Evolutionary conservation across 2,888 invertebrate genomes (phyloP), one percentile per base, ranked within the genome.

Genomic region (Leucania comma): DNA sequence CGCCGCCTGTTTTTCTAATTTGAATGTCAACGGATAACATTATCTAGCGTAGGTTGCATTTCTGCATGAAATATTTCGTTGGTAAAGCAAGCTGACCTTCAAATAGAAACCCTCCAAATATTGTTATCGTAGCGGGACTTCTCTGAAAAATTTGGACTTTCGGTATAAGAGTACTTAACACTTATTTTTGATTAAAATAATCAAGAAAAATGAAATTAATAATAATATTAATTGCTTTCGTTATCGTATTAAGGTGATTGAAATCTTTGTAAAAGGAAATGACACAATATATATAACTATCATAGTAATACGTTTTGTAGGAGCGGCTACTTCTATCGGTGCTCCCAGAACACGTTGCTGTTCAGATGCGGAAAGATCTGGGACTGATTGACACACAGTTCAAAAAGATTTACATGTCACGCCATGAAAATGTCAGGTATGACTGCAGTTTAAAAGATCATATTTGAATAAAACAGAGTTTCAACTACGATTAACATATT

Each of bases 391-490:
- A 98, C 89, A 99, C 98, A 3, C 99, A 99, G 92, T 99, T 99
- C 93, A 99, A 99, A 95, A 99, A 99, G 95, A 99, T 99, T 90
- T 99, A 99, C 93, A 99, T 99, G 99, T 99, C 98, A 84, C 96
- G 99, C 26, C 99, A 99, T 92, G 99, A 99, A 94, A 99, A 99
- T 93, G 99, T 99, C 89, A 99, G 99, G 98, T 98, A 95, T 95
- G 96, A 85, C 51, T 63, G 53, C 22, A 63, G 32, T 20, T 53
- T 46, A 50, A 20, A 53, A 53, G 17, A 46, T 51, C 24, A 62
- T 57, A 70, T 75, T 73, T 57, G 63, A 35, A 75, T 68, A 32
- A 61, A 57, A 38, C 42, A 50, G 38, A 32, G 48, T 51, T 46
- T 1, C 32, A 56, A 64, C 38, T 57, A 66, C 48, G 48, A 68